Conservation (phyloP, 30 jellyfish, hydroid and myxozoan species). For the Haliclystus octoradiatus region DNA sequence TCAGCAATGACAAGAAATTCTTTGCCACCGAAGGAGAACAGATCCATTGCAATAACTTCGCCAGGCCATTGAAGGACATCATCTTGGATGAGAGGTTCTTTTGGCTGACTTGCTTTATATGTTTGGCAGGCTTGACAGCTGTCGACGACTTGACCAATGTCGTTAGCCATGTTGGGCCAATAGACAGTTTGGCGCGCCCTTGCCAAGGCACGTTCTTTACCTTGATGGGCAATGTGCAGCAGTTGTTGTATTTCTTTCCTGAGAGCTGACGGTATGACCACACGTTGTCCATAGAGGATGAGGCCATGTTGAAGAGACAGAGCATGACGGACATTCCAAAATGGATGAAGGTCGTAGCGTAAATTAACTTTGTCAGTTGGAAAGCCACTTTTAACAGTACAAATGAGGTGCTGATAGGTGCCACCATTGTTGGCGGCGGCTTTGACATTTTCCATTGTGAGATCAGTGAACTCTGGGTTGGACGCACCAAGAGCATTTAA, state of each 20-base stretch:
- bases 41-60: constrained; percentile 24
- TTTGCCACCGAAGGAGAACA: constrained; percentile 6
- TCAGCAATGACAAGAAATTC: background rate
- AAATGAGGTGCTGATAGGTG: too few species aligned
- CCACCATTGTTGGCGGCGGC: too few species aligned
- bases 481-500: too few species aligned
- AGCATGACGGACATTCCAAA: too few species aligned
- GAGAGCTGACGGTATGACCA: background rate
- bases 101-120: background rate
- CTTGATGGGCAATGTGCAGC: background rate
- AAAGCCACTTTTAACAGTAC: too few species aligned
- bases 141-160: background rate
- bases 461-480: too few species aligned
- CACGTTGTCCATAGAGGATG: background rate
- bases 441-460: too few species aligned
- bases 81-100: constrained; percentile 1
- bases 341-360: too few species aligned
- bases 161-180: background rate
- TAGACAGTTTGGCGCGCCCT: background rate
- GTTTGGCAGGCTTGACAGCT: background rate
- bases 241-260: background rate
- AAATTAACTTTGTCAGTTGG: too few species aligned
- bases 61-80: constrained; percentile 3
- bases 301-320: too few species aligned
- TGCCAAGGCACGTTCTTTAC: background rate